Base-by-base conservation (phyloP, 2,888 invertebrate genomes). In the Dasypolia templi region DNA sequence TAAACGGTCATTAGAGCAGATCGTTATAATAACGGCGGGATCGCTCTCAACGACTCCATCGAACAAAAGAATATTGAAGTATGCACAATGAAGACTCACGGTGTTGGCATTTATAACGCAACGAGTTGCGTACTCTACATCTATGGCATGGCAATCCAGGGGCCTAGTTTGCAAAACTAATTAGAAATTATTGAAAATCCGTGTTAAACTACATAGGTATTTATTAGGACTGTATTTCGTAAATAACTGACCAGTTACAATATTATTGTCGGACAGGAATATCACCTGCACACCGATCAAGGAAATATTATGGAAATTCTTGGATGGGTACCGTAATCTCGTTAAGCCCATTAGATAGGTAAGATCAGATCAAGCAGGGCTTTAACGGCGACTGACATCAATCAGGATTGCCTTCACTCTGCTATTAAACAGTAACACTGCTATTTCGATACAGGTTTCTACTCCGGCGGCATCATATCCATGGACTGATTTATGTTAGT, bases 301-400 rank as follows among this genome's bases (percentile, higher is more conserved):
- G 91, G 89, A 90, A 89, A 89, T 89, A 92, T 81, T 77, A 86
- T 92, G 90, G 90, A 91, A 92, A 93, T 92, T 88, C 89, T 88
- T 89, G 79, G 84, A 87, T 85, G 86, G 88, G 89, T 94, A 93
- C 95, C 94, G 94, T 93, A 93, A 95, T 94, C 94, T 94, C 92
- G 92, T 94, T 94, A 94, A 92, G 92, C 91, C 91, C 92, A 93
- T 94, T 93, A 92, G 91, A 93, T 91, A 89, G 90, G 88, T 83
- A 84, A 91, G 93, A 94, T 94, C 93, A 91, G 87, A 93, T 93
- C 92, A 89, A 88, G 88, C 89, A 89, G 89, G 87, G 89, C 91
- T 92, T 91, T 93, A 92, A 93, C 92, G 90, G 92, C 89, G 88
- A 91, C 87, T 89, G 90, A 91, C 94, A 95, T 94, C 94, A 93